Evolutionary conservation across 2,888 invertebrate species (phyloP), one percentile per base, ranked within the genome.

Genomic region (Idaea biselata): DNA sequence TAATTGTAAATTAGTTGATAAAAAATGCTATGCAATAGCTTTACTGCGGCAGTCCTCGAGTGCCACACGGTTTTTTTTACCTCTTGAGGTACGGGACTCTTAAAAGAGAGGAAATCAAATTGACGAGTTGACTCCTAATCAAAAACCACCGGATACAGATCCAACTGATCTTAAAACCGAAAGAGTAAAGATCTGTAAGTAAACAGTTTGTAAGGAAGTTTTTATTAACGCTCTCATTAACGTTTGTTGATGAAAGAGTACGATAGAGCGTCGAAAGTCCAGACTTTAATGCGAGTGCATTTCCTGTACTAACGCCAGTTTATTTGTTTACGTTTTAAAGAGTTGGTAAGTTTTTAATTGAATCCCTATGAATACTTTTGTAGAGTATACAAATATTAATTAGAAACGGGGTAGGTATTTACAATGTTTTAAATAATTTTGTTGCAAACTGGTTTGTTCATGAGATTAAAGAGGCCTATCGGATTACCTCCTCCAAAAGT

Each of bases 191-290:
- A 44, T 44, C 44, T 44, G 44, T 44, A 44, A 44, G 44, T 44
- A 44, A 44, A 44, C 44, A 44, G 44, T 44, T 14, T 14, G 3
- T 14, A 73, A 80, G 86, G 84, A 86, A 84, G 78, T 79, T 65
- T 78, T 80, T 76, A 86, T 86, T 86, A 87, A 81, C 87, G 80
- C 69, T 70, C 82, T 86, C 84, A 87, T 89, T 88, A 89, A 44
- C 11, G 44, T 44, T 44, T 44, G 44, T 44, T 44, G 44, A 44
- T 44, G 44, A 44, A 44, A 44, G 44, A 44, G 44, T 8, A 44
- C 44, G 44, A 44, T 44, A 44, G 44, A 44, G 44, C 44, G 44
- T 44, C 44, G 44, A 44, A 44, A 44, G 44, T 44, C 44, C 44
- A 44, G 44, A 44, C 44, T 6, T 44, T 44, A 44, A 44, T 44